Conservation (phyloP, 2,888 invertebrate species). For the Baronia brevicornis region DNA sequence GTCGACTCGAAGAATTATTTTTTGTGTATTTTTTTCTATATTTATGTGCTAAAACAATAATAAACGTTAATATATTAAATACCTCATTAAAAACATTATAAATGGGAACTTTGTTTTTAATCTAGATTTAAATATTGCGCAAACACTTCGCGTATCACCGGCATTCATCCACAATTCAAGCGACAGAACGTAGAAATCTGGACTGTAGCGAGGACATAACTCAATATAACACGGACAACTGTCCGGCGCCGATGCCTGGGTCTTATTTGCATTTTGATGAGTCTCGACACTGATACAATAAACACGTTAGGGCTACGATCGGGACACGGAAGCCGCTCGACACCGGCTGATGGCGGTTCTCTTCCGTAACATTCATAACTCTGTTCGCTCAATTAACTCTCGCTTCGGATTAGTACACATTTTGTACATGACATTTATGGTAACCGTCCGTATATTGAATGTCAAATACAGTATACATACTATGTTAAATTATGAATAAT, state of each 20-base stretch:
- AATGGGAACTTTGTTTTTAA: too few relatives aligned
- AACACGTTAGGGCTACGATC: constrained; percentile 51
- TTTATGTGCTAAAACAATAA: too few relatives aligned
- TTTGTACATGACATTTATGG: too few relatives aligned
- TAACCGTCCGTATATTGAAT: too few relatives aligned
- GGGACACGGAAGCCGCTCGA: constrained; percentile 18
- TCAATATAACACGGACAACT: constrained; percentile 59
- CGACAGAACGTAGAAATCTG: constrained; percentile 28
- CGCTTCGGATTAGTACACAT: constrained; percentile 47
- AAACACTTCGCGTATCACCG: not conserved
- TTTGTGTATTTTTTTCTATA: too few relatives aligned
- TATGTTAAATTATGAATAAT: too few relatives aligned
- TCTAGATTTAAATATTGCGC: too few relatives aligned
- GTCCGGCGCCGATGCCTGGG: constrained; percentile 47
- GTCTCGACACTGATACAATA: constrained; percentile 71
- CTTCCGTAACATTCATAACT: constrained; percentile 50
- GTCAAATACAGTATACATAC: too few relatives aligned
- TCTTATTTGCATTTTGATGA: constrained; percentile 76
- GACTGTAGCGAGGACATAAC: constrained; percentile 48
- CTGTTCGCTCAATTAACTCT: constrained; percentile 53
- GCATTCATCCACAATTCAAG: constrained; percentile 1
- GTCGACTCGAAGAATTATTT: too few relatives aligned
- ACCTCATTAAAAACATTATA: too few relatives aligned
- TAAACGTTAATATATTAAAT: too few relatives aligned
- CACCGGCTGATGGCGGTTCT: constrained; percentile 17